Conservation (phyloP, 2,113 vertebrate genomes). For the Azemiops feae region DNA sequence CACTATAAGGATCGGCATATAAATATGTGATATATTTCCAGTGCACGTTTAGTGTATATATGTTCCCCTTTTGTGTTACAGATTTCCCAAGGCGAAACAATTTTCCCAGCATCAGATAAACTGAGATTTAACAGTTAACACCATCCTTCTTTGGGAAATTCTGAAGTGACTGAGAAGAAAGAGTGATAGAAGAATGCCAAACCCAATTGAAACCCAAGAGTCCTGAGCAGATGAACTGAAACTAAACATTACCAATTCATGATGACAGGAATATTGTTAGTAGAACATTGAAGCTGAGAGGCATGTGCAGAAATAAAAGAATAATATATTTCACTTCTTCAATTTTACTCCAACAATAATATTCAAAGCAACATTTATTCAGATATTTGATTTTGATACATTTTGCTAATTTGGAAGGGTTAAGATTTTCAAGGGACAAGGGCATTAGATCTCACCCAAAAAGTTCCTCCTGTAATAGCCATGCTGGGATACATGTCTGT, state of each 20-base stretch:
- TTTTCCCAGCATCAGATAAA: not conserved
- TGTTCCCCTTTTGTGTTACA: not conserved
- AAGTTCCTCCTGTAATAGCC: not conserved
- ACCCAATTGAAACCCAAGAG: not conserved
- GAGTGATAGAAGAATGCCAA: not conserved
- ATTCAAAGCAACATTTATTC: not conserved
- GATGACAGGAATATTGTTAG: not conserved
- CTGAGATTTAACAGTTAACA: not conserved
- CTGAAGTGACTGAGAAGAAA: not conserved
- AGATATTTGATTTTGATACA: not conserved
- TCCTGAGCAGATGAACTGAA: not conserved
- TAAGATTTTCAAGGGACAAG: not conserved
- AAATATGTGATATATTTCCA: not conserved
- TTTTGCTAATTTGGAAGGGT: constrained; percentile 3
- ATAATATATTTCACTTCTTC: not conserved
- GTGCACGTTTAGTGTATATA: not conserved
- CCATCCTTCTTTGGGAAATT: not conserved
- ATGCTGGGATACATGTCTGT: not conserved
- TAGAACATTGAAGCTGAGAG: not conserved
- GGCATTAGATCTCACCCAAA: not conserved
- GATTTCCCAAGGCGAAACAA: not conserved
- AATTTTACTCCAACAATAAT: not conserved
- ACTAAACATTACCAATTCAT: not conserved
- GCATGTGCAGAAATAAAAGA: not conserved
- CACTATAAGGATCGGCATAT: not conserved